Conservation (phyloP, 2,797 vertebrate genomes). For the Tauraco hartlaubi region DNA sequence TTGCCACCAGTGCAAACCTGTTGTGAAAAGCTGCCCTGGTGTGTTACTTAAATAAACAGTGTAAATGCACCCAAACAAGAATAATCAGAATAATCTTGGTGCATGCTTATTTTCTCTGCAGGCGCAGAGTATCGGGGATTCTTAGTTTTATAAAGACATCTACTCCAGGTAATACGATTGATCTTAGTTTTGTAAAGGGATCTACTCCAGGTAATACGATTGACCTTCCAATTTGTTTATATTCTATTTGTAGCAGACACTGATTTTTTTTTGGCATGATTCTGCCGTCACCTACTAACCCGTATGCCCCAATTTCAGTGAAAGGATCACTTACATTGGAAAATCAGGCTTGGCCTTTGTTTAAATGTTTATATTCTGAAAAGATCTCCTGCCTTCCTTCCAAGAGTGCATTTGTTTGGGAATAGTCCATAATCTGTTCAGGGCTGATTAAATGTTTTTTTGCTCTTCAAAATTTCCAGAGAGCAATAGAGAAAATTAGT, state of each 20-base stretch:
- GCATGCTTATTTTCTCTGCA: slow-evolving; percentile 20
- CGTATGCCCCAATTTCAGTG: background rate
- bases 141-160: background rate
- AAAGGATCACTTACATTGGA: background rate
- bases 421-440: background rate
- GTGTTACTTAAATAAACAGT: slow-evolving; percentile 6
- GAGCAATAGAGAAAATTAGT: background rate
- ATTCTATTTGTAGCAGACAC: background rate
- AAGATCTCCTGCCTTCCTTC: background rate
- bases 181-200: background rate
- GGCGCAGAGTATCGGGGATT: background rate
- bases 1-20: slow-evolving; percentile 8
- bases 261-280: background rate
- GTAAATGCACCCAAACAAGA: background rate
- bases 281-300: background rate
- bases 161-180: background rate
- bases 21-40: background rate
- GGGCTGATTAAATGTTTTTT: background rate
- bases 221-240: slow-evolving; percentile 32
- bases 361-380: slow-evolving; percentile 6
- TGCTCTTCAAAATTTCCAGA: background rate
- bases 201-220: background rate
- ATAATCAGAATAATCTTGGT: background rate
- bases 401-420: background rate
- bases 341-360: background rate